Percentiles rank a stretch among this genome's conserved stretches.
phyloP scores from a whole-genome alignment of 2,888 invertebrate species.

The Baronia brevicornis region DNA sequence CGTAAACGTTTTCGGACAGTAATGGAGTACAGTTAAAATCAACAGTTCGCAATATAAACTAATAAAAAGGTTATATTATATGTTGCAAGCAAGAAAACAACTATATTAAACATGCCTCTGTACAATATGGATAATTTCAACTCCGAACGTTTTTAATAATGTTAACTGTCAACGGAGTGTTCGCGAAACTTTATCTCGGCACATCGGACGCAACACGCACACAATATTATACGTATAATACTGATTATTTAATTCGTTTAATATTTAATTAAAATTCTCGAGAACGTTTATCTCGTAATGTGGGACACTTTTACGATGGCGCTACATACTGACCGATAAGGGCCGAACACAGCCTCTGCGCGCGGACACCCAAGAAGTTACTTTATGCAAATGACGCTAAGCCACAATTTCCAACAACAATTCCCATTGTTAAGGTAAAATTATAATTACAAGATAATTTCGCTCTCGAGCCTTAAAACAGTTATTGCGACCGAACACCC shows the following conservation, averaged over 20 bases:
- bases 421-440: conserved; percentile 61
- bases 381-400: conserved; percentile 60
- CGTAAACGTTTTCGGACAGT: too few relatives aligned
- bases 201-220: conserved; percentile 60
- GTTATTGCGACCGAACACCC: conserved; percentile 55
- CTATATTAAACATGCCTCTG: conserved; percentile 41
- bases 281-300: conserved; percentile 73
- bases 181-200: conserved; percentile 54
- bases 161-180: conserved; percentile 39
- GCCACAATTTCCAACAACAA: conserved; percentile 57
- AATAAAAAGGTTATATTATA: conserved; percentile 28
- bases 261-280: conserved; percentile 75
- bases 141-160: conserved; percentile 33
- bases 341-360: conserved; percentile 40
- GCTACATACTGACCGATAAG: conserved; percentile 71
- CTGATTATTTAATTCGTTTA: conserved; percentile 75
- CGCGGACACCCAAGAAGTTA: conserved; percentile 57
- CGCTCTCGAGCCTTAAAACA: conserved; percentile 61
- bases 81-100: conserved; percentile 29
- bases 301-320: conserved; percentile 74
- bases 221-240: conserved; percentile 71
- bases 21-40: conserved; percentile 28
- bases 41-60: conserved; percentile 40
- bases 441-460: conserved; percentile 73
- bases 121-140: conserved; percentile 31